phyloP scores from a whole-genome alignment of 2,797 vertebrate genomes.

The Cirrhinus mrigala region DNA sequence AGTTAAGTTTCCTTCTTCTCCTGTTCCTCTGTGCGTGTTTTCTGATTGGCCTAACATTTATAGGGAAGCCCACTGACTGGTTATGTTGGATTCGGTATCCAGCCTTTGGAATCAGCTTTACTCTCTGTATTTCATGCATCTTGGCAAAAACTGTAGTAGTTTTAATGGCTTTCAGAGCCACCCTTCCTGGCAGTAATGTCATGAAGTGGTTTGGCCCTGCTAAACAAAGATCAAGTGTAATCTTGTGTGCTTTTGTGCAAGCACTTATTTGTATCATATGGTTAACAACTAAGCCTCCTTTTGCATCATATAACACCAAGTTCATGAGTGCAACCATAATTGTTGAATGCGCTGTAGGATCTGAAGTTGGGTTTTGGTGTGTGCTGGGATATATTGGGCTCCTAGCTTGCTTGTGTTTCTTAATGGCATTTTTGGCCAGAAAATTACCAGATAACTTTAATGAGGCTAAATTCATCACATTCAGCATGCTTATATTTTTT shows the following conservation, averaged over 20 bases:
- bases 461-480: constrained; percentile 80
- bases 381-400: constrained; percentile 79
- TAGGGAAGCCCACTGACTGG: constrained; percentile 77
- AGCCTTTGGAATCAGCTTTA: constrained; percentile 79
- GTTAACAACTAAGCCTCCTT: constrained; percentile 72
- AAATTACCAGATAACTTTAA: constrained; percentile 80
- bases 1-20: constrained; percentile 75
- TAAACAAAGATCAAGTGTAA: constrained; percentile 73
- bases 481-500: constrained; percentile 82
- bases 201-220: constrained; percentile 77
- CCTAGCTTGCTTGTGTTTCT: constrained; percentile 75
- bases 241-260: constrained; percentile 74
- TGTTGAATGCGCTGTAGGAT: constrained; percentile 75
- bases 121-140: constrained; percentile 80
- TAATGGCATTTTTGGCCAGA: constrained; percentile 76
- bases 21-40: constrained; percentile 76
- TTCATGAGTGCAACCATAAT: constrained; percentile 71
- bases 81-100: constrained; percentile 75
- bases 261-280: constrained; percentile 74
- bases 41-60: constrained; percentile 74
- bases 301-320: constrained; percentile 67
- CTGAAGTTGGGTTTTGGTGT: constrained; percentile 76
- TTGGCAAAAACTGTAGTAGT: constrained; percentile 79
- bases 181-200: constrained; percentile 71
- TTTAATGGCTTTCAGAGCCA: constrained; percentile 76